A percentile compares a stretch with the other conserved stretches of the same genome.
phyloP scores from a whole-genome alignment of 2,888 invertebrate genomes.

The Nasonia oneida region DNA sequence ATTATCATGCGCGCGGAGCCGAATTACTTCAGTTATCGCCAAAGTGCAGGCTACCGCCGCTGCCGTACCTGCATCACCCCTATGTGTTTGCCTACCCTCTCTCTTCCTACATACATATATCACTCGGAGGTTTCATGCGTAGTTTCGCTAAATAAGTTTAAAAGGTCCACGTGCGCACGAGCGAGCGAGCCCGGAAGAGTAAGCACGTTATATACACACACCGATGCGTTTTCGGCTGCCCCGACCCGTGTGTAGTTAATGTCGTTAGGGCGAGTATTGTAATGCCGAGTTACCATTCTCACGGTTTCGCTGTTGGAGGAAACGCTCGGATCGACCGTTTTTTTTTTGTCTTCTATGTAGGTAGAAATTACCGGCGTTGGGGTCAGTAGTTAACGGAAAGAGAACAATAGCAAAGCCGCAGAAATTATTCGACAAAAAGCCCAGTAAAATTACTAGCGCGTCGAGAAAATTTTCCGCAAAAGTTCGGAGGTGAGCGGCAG shows the following conservation, averaged over 20 bases:
- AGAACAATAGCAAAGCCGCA: not conserved
- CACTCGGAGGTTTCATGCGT: not conserved
- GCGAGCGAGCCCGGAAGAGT: not conserved
- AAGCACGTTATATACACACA: not conserved
- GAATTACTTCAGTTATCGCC: slow-evolving; percentile 42
- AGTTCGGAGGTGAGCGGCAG: not conserved
- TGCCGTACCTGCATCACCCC: not conserved
- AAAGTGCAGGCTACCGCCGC: slow-evolving; percentile 23
- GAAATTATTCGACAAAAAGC: not conserved
- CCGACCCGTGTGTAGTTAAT: not conserved
- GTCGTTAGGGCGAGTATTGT: not conserved
- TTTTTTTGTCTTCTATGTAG: not conserved
- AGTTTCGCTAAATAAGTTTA: not conserved
- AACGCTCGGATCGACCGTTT: not conserved
- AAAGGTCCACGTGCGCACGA: not conserved
- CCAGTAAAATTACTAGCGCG: not conserved
- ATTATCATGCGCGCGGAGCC: slow-evolving; percentile 25
- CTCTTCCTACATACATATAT: not conserved
- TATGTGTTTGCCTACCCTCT: not conserved
- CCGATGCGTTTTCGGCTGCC: not conserved
- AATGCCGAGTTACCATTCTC: not conserved
- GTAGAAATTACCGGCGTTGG: not conserved
- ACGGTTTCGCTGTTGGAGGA: not conserved
- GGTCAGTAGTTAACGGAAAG: not conserved
- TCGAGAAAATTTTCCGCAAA: not conserved